Evolutionary conservation across 1,140 invertebrate species (phyloP), one percentile per base, ranked within the genome.

Genomic region (Druon quercuslanigerum): DNA sequence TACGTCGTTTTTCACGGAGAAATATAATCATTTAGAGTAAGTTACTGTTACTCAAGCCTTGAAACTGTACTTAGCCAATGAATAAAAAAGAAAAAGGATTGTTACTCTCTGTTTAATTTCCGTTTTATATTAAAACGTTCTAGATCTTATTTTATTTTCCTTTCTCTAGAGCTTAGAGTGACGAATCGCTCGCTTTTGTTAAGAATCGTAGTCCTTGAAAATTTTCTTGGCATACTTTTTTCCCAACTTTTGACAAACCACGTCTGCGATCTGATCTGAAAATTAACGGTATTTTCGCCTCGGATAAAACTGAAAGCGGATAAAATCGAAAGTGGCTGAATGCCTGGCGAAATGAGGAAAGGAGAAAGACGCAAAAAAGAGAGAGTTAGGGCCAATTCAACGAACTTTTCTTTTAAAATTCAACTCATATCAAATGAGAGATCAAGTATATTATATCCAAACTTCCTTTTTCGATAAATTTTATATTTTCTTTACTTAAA

Each of bases 241-340:
- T 46, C 13, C 1, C 2, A 8, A 14, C 25, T 40, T 66, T 66
- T 66, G 25, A 66, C 13, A 66, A 33, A 66, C 14, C 12, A 33
- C 16, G 60, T 17, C 20, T 20, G 6, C 1, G 57, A 66, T 12
- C 33, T 4, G 40, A 66, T 66, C 14, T n/a, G 76, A 57, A 82
- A 81, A 82, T 81, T 71, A 82, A 74, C 74, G 74, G 76, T 81
- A 81, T 81, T 71, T 76, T 12, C 71, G 57, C 57, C 73, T 51
- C 46, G 25, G 20, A 46, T 66, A 66, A 66, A 66, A 66, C 16
- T 66, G 33, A 66, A 66, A 66, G 54, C 51, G 51, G 50, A 56
- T 83, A 82, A 83, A 82, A 83, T 82, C 80, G 82, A 83, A 83
- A 83, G 80, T 83, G 79, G 72, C 71, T 75, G 81, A 81, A 79